phyloP scores from a whole-genome alignment of 2,113 vertebrate species.

The Andinoacara biseriatus region DNA sequence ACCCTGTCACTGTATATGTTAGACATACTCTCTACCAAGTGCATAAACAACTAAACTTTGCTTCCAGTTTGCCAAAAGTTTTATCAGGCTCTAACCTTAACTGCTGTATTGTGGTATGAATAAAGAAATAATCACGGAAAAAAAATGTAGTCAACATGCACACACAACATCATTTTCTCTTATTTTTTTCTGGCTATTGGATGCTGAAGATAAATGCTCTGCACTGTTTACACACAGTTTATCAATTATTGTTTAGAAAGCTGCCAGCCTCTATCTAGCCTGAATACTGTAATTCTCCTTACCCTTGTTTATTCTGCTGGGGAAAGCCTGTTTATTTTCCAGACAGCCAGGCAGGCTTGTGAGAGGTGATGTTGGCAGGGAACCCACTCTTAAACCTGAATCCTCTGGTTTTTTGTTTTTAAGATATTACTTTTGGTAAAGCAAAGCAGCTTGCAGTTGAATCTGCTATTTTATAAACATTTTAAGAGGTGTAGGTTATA shows the following conservation, averaged over 20 bases:
- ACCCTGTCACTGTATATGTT: not conserved
- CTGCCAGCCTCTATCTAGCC: constrained; percentile 34
- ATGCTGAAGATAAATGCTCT: constrained; percentile 29
- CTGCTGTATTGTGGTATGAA: not conserved
- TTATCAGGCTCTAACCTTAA: not conserved
- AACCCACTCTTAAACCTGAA: constrained; percentile 30
- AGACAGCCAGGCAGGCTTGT: constrained; percentile 39
- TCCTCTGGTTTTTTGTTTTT: constrained; percentile 22
- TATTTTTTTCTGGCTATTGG: constrained; percentile 16
- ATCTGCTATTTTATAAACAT: constrained; percentile 25
- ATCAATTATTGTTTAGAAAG: constrained; percentile 51
- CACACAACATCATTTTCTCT: not conserved
- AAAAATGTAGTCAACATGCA: not conserved
- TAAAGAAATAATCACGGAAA: not conserved
- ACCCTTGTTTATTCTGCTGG: constrained; percentile 32
- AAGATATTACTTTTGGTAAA: constrained; percentile 14
- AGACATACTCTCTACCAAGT: not conserved
- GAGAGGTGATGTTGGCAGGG: constrained; percentile 44
- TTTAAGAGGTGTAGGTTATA: not conserved
- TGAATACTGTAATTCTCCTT: constrained; percentile 38
- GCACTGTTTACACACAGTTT: constrained; percentile 29
- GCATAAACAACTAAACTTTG: not conserved
- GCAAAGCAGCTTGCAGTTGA: constrained; percentile 19
- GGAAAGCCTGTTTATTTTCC: constrained; percentile 55
- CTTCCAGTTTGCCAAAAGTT: constrained; percentile 19